These are phyloP conservation scores for Zalophus californianus DNA, from an alignment of 2,797 vertebrate genomes.

Conservation along the genomic window DNA sequence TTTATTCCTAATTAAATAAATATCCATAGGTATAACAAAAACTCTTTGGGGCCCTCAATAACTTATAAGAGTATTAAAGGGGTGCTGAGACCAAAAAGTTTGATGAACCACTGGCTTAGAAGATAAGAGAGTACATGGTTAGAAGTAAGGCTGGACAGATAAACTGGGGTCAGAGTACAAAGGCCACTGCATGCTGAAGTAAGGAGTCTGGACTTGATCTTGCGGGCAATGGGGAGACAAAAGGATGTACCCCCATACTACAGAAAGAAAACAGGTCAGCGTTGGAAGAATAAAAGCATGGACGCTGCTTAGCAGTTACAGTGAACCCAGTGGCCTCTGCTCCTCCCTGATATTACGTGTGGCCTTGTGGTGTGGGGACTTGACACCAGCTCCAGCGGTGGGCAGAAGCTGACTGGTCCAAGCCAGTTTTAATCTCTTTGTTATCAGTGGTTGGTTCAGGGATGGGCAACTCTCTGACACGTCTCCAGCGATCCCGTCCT, in stretches of 20 bases:
- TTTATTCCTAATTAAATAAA: slow-evolving; percentile 27
- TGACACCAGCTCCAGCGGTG: background rate
- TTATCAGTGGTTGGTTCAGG: background rate
- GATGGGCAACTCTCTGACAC: background rate
- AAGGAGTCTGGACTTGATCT: background rate
- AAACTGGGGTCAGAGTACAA: background rate
- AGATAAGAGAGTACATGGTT: background rate
- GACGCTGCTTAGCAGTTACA: background rate
- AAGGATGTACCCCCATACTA: background rate
- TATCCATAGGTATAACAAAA: background rate
- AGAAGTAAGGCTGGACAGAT: background rate
- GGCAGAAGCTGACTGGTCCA: background rate
- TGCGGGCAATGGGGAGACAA: background rate
- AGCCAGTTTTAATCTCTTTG: background rate
- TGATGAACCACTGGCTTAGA: background rate
- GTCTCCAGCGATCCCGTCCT: background rate
- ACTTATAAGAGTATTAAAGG: background rate
- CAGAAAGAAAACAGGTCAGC: background rate
- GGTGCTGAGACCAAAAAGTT: background rate
- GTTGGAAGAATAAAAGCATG: background rate
- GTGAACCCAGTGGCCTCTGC: background rate
- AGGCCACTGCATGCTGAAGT: background rate
- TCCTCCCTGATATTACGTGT: background rate
- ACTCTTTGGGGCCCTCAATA: background rate
- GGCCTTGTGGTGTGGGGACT: background rate